These are phyloP conservation scores for Propsilocerus akamusi DNA, from an alignment of 1,140 invertebrate species.

Conservation along the genomic window DNA sequence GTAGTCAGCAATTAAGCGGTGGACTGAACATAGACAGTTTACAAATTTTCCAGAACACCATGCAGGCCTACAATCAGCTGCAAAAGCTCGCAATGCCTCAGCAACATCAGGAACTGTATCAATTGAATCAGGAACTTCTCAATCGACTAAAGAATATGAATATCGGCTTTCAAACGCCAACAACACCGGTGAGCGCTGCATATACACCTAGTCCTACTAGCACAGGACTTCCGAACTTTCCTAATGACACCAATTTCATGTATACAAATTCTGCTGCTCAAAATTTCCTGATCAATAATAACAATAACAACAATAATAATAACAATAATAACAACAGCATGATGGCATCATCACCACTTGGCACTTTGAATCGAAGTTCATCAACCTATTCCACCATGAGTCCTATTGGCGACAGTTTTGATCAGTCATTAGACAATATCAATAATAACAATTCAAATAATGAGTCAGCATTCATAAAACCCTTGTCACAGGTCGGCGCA, in stretches of 20 bases:
- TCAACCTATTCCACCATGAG: conserved; percentile 7
- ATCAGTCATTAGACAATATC: neutral
- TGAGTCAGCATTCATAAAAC: conserved; percentile 37
- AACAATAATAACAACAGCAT: conserved; percentile 3
- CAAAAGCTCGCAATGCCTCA: conserved; percentile 7
- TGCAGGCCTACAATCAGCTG: neutral
- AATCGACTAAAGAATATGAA: conserved; percentile 34
- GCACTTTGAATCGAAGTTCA: conserved; percentile 19
- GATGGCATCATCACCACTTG: conserved; percentile 18
- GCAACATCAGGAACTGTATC: conserved; percentile 19
- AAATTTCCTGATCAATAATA: conserved; percentile 8
- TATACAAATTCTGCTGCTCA: conserved; percentile 10
- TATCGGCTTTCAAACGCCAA: conserved; percentile 10
- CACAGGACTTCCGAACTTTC: neutral
- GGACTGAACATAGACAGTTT: neutral
- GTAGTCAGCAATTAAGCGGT: neutral
- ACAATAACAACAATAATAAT: conserved; percentile 1
- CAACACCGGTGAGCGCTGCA: neutral
- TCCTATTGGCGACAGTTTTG: conserved; percentile 1
- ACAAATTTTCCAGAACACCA: neutral
- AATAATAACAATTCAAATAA: conserved; percentile 11
- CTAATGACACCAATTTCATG: neutral
- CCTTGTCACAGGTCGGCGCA: conserved; percentile 40
- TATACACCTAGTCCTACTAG: neutral
- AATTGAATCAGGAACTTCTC: conserved; percentile 30